Evolutionary conservation across 1,140 invertebrate species (phyloP), one percentile per base, ranked within the genome.

Genomic region (Cotesia chilonis): DNA sequence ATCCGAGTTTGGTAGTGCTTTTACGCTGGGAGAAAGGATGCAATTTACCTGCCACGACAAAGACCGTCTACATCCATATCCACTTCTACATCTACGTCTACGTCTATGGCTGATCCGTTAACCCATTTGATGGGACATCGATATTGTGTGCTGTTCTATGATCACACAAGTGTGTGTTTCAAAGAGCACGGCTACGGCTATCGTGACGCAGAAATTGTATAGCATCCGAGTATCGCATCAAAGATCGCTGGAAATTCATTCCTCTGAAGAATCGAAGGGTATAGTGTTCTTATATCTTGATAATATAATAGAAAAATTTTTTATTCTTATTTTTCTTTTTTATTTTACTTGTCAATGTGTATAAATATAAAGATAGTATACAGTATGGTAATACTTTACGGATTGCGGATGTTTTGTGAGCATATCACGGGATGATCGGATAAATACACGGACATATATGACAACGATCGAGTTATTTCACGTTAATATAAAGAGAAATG

Each of bases 11-110:
- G 61, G 61, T 14, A 57, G 36, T 41, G 37, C 59, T 6, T 9
- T 10, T 47, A 47, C 41, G 41, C 41, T 47, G 41, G 65, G 70
- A 72, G 36, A 71, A 63, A 59, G 57, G 69, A 59, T 69, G 71
- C 71, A 79, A 79, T 79, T 79, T 78, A 72, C 76, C 10, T 7
- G 41, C 60, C 74, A 65, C 67, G 52, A 75, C 68, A 76, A 78
- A 77, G 59, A 70, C 41, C 59, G 63, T 28, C 74, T 77, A 71
- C 38, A 64, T 70, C 61, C 66, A 64, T 78, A 28, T 28, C 28
- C 28, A 28, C 68, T 1, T 28, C 28, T 28, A 28, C 28, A 28
- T 28, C 28, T 28, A 28, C 28, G 28, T 28, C 28, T 28, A 28
- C 28, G 28, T 28, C 28, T 28, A 28, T 28, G 28, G 28, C 65